Base-by-base conservation (phyloP, 1,140 invertebrate species). In the Sycophaga agraensis region DNA sequence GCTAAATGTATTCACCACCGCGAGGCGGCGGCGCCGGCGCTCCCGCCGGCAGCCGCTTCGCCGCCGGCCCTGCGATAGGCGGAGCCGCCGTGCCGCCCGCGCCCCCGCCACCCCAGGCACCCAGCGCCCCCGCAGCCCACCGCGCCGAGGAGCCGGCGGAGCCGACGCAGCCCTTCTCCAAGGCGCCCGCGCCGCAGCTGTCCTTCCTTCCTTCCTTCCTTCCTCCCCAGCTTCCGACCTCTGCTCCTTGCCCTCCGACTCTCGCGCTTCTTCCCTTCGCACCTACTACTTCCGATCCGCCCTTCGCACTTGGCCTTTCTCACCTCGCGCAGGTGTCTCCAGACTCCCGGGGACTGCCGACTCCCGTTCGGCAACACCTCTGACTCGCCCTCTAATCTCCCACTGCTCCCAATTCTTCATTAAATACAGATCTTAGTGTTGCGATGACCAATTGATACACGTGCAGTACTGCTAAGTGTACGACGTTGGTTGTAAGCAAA, bases 1-100 rank as follows among this genome's bases (percentile, higher is more conserved):
- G 76, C 78, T 80, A 79, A 80, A 80, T 81, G 75, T 82, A 82
- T 82, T 82, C 80, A 79, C 77, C 74, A 78, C 73, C 73, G 76
- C 77, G 75, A 77, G 71, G 72, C 75, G 73, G 73, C 73, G 75
- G 31, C 24, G 45, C 45, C 5, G 31, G n/a, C 5, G 22, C n/a
- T n/a, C n/a, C n/a, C n/a, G n/a, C n/a, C n/a, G n/a, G n/a, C n/a
- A n/a, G n/a, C n/a, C n/a, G n/a, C n/a, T n/a, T n/a, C n/a, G 28
- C 28, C 4, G 28, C 28, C 5, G 28, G 11, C 5, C 73, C 68
- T 75, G 71, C 34, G 74, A 80, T 79, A 79, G 79, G 78, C 77
- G 77, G 78, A 79, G 77, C 77, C 74, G 77, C 73, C 70, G 51
- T 24, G 7, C 17, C 31, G 2, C 19, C n/a, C n/a, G n/a, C n/a